Evolutionary conservation across 2,797 vertebrate genomes (phyloP), one percentile per base, ranked within the genome.

Genomic region (Tolypeutes matacus): DNA sequence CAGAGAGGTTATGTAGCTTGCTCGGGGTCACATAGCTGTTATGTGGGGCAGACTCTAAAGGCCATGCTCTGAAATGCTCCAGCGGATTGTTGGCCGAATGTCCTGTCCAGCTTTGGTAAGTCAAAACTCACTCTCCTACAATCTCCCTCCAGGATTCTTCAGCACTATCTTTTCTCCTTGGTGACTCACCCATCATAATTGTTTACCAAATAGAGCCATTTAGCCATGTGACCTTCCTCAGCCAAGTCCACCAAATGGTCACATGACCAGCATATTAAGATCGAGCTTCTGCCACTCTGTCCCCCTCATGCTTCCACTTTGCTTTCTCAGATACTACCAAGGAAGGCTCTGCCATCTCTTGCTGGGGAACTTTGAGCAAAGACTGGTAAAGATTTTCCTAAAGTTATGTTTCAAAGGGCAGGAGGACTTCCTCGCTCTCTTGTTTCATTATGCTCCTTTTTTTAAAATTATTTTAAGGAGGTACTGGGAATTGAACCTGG

Each of bases 121-220:
- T 25, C 23, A 42, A 94, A 62, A 84, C n/a, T 53, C 77, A 14
- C 39, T 76, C 75, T 73, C 56, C 64, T 81, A 36, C 9, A n/a
- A 29, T 23, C 25, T 91, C 17, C 23, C 53, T 69, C 42, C 56
- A 85, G 67, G 49, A 53, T 53, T 69, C 64, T 46, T 53, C 46
- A 81, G 39, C 20, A 58, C 34, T 29, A 64, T 18, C 15, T 83
- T 83, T 86, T 86, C 77, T 70, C 77, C 70, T 93, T 70, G 88
- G 60, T 78, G 81, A 87, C 73, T 92, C 49, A 21, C 3, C 39
- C 34, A 27, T 69, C 31, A 3, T 51, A 75, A 72, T 39, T 21
- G 51, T 31, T n/a, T 69, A 42, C 75, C n/a, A n/a, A 15, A 11
- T 0, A 21, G 89, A 46, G n/a, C 58, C 58, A 70, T 11, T 15